Percentiles rank a stretch among this genome's conserved stretches.
Conservation (phyloP, 35 echinoderm and acorn worm species). For the Lytechinus variegatus region DNA sequence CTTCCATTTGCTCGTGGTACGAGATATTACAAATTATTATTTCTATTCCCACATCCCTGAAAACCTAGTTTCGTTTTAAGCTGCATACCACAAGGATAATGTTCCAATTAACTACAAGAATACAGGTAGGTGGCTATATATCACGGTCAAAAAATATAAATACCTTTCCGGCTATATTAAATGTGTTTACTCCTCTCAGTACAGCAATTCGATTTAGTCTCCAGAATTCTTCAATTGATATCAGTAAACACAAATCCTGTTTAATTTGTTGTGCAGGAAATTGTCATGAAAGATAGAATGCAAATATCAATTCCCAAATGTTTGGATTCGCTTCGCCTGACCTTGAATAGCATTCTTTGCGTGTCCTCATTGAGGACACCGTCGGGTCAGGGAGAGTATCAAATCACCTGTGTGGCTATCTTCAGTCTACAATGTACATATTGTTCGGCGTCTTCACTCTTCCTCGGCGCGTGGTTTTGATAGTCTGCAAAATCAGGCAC, state of each 20-base stretch:
- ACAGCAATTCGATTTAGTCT: background rate
- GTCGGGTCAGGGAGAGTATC: conserved; percentile 27
- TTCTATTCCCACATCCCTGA: too few relatives aligned
- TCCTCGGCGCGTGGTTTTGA: background rate
- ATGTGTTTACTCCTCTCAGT: background rate
- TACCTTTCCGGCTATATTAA: background rate
- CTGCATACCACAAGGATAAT: background rate
- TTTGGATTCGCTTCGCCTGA: background rate
- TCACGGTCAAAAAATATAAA: background rate
- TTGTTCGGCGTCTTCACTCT: conserved; percentile 18
- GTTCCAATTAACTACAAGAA: background rate
- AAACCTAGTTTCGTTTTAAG: background rate
- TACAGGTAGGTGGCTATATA: background rate
- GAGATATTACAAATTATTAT: too few relatives aligned
- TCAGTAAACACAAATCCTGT: background rate
- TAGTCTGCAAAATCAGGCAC: background rate
- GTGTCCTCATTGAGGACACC: conserved; percentile 41
- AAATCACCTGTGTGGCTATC: conserved; percentile 42
- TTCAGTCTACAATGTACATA: conserved; percentile 6
- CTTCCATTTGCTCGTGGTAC: too few relatives aligned
- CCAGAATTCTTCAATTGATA: background rate
- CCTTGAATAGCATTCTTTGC: conserved; percentile 26
- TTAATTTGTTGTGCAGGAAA: background rate
- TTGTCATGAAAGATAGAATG: background rate
- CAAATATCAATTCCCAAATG: background rate